Percentiles rank a stretch among this genome's conserved stretches.
phyloP scores from a whole-genome alignment of 2,888 invertebrate genomes.

The Conomelus anceps region DNA sequence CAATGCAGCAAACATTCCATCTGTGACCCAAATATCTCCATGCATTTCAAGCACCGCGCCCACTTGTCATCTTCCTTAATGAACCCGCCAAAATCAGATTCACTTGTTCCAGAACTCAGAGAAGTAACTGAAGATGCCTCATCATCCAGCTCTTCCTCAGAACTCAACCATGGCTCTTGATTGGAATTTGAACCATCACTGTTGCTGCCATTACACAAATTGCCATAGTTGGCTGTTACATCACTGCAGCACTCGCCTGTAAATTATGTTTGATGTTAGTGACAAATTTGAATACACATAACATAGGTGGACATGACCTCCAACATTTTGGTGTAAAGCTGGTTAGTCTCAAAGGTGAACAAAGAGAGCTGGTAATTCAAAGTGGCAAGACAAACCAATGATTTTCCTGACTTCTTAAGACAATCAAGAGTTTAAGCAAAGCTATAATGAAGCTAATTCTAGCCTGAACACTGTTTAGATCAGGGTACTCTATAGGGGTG shows the following conservation, averaged over 20 bases:
- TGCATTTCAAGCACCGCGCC: not conserved
- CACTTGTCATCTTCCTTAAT: not conserved
- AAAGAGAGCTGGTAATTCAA: too few species aligned
- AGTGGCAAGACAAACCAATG: too few species aligned
- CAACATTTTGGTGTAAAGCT: too few species aligned
- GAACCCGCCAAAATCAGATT: not conserved
- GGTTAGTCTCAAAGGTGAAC: too few species aligned
- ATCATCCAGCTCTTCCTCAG: not conserved
- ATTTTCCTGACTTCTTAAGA: too few species aligned
- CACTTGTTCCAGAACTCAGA: not conserved
- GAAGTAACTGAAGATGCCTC: not conserved
- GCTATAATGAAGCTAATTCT: too few species aligned
- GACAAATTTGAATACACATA: too few species aligned
- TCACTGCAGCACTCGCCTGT: not conserved
- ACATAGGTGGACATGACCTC: too few species aligned
- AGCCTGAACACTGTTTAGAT: too few species aligned
- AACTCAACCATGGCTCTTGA: not conserved
- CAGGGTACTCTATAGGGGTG: too few species aligned
- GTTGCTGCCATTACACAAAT: not conserved
- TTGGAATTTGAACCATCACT: not conserved
- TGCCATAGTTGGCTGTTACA: not conserved
- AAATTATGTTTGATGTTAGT: not conserved
- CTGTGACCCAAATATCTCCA: not conserved
- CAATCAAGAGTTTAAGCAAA: too few species aligned
- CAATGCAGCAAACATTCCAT: not conserved